Evolutionary conservation across 2,888 invertebrate genomes (phyloP).

Genomic region (Thalpophila matura): DNA sequence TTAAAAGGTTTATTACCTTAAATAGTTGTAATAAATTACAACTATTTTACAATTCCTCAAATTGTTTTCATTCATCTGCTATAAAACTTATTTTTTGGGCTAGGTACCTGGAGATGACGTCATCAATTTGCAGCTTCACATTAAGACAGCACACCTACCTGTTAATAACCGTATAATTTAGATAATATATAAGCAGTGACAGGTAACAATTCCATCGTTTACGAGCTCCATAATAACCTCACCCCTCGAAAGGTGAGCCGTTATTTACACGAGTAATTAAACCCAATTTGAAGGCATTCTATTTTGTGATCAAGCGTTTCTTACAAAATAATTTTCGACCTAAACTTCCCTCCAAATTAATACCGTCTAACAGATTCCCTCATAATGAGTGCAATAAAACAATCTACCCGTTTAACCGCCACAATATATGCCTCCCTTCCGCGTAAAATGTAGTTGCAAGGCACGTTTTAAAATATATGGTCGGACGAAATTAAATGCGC

Average conservation of each 20-base stretch:
- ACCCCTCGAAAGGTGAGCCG: constrained; percentile 52
- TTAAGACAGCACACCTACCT: background rate
- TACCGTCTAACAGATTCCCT: constrained; percentile 71
- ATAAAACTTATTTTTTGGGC: no score
- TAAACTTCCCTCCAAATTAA: constrained; percentile 71
- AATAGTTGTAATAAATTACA: no score
- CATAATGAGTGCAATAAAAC: constrained; percentile 88
- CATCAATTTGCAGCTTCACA: background rate
- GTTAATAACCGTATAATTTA: constrained; percentile 35
- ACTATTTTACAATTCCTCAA: no score
- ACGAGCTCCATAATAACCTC: constrained; percentile 49
- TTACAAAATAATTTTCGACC: constrained; percentile 53
- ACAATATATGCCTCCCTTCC: constrained; percentile 78
- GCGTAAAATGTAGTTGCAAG: constrained; percentile 77
- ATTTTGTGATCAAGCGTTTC: constrained; percentile 52
- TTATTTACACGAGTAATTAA: constrained; percentile 59
- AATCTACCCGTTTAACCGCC: constrained; percentile 79
- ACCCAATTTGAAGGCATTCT: constrained; percentile 54
- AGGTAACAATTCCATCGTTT: constrained; percentile 52
- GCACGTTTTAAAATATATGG: constrained; percentile 79
- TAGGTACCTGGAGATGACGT: no score
- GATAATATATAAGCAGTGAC: constrained; percentile 39
- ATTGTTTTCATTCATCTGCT: no score
- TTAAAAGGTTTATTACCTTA: no score
- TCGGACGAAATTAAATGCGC: constrained; percentile 75